Evolutionary conservation across 2,113 vertebrate genomes (phyloP).

Genomic region (Ploceus nigricollis): DNA sequence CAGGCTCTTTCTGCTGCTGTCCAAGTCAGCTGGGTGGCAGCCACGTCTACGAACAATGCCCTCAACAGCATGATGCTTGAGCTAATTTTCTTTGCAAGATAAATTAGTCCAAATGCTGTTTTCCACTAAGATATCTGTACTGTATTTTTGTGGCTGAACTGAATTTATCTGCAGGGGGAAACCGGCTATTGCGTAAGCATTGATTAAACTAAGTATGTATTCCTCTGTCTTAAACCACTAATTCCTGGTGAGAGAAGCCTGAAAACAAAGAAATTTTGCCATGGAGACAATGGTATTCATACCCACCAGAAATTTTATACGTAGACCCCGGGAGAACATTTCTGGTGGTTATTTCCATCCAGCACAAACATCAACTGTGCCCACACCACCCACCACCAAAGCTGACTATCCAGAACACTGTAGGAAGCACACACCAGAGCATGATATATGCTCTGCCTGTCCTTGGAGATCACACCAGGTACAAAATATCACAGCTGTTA

Average conservation of each 20-base stretch:
- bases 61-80: neutral
- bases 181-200: neutral
- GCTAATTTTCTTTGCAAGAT: neutral
- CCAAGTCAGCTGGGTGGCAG: neutral
- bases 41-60: neutral
- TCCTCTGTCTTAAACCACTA: neutral
- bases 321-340: fast-evolving
- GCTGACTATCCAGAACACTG: neutral
- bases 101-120: neutral
- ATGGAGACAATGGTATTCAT: neutral
- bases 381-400: neutral
- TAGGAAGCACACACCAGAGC: neutral
- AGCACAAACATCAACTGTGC: neutral
- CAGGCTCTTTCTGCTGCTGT: neutral
- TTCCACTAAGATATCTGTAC: neutral
- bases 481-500: neutral
- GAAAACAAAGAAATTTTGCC: neutral
- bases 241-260: neutral
- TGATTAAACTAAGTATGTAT: neutral
- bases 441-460: neutral
- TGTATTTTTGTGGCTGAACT: neutral
- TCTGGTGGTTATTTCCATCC: neutral
- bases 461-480: neutral
- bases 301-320: neutral
- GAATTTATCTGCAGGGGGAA: neutral